A percentile compares a stretch with the other conserved stretches of the same genome.
Conservation (phyloP, 2,113 vertebrate species). For the Nerophis lumbriciformis region DNA sequence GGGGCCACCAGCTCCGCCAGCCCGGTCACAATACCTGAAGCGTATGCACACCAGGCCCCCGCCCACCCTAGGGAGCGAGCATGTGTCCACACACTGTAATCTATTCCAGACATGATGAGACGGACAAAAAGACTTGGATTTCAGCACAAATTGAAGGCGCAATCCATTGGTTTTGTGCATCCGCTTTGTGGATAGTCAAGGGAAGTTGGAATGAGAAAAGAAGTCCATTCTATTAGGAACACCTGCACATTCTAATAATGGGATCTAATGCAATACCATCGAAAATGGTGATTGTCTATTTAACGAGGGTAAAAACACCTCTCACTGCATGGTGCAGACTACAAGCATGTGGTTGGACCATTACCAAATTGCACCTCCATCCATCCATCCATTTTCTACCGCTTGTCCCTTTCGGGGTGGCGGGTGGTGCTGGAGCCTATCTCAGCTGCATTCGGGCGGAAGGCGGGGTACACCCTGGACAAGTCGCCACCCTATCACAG, state of each 20-base stretch:
- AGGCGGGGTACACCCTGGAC: too few relatives aligned
- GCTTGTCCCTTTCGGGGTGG: too few relatives aligned
- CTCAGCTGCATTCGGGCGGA: too few relatives aligned
- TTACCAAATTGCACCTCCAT: too few relatives aligned
- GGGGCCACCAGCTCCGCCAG: constrained; percentile 78
- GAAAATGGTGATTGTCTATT: too few relatives aligned
- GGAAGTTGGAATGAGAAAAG: constrained; percentile 29
- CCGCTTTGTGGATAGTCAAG: constrained; percentile 47
- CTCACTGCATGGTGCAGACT: too few relatives aligned
- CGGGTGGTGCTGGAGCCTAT: too few relatives aligned
- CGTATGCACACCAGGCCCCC: constrained; percentile 27
- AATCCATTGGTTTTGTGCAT: constrained; percentile 47
- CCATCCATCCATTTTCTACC: too few relatives aligned
- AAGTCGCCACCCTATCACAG: too few relatives aligned
- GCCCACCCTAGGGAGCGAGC: constrained; percentile 39
- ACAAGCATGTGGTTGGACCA: too few relatives aligned
- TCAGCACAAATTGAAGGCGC: constrained; percentile 56
- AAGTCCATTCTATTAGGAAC: not conserved
- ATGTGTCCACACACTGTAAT: constrained; percentile 62
- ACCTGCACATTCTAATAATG: not conserved
- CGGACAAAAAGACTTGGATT: constrained; percentile 53
- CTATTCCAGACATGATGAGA: constrained; percentile 65
- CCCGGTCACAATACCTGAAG: constrained; percentile 69
- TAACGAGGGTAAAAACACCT: too few relatives aligned
- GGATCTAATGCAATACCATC: not conserved